phyloP scores from a whole-genome alignment of 2,113 vertebrate species.

The Tympanuchus pallidicinctus region DNA sequence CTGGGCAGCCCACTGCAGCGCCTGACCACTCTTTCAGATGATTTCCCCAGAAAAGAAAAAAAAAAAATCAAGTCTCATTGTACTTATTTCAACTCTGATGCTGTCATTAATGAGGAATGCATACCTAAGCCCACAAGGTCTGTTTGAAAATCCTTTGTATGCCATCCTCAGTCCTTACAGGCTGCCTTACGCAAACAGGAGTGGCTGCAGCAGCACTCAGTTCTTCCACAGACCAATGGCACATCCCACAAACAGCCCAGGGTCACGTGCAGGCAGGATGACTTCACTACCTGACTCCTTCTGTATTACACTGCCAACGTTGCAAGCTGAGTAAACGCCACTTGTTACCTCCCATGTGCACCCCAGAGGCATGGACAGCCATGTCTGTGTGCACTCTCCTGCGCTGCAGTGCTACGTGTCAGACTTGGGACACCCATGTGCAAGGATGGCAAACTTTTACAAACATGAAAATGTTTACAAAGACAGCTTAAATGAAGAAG shows the following conservation, averaged over 20 bases:
- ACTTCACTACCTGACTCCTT: background rate
- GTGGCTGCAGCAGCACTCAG: fast-evolving
- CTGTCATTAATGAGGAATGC: background rate
- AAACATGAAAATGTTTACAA: background rate
- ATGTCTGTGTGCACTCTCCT: background rate
- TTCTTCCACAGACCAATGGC: background rate
- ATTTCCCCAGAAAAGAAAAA: background rate
- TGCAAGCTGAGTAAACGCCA: fast-evolving
- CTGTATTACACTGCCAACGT: background rate
- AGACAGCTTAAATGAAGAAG: background rate
- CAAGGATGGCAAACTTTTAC: background rate
- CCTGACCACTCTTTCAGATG: background rate
- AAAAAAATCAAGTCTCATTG: background rate
- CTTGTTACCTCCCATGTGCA: fast-evolving
- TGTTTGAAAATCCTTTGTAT: background rate
- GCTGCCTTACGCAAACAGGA: background rate
- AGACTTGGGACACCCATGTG: fast-evolving
- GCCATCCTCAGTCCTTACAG: background rate
- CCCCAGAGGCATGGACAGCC: background rate
- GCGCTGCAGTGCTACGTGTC: fast-evolving
- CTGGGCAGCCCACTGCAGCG: too few relatives aligned
- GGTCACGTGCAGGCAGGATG: background rate
- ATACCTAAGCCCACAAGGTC: background rate
- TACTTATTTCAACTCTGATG: background rate
- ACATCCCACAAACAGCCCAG: background rate